Percentiles rank a stretch among this genome's conserved stretches.
Conservation (phyloP, 2,113 vertebrate species). For the Ptilorrhoa leucosticta region DNA sequence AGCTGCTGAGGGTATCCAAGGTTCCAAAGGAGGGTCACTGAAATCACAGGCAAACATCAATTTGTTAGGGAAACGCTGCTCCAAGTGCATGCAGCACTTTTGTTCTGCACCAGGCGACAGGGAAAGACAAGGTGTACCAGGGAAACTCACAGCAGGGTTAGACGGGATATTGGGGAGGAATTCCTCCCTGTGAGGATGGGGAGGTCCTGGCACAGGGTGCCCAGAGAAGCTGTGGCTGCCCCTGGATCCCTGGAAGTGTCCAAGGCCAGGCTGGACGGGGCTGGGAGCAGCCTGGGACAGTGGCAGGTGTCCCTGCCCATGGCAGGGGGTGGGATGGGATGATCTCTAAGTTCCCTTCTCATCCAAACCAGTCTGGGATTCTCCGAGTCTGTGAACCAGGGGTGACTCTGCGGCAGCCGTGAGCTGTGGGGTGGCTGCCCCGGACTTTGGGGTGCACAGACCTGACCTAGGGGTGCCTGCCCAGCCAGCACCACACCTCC, state of each 20-base stretch:
- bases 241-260: background rate
- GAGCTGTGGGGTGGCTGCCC: background rate
- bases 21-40: background rate
- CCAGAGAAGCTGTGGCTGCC: background rate
- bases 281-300: background rate
- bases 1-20: background rate
- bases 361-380: background rate
- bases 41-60: background rate
- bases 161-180: background rate
- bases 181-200: rapidly evolving
- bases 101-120: background rate
- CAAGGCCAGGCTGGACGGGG: background rate
- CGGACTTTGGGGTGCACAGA: rapidly evolving
- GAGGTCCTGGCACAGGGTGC: background rate
- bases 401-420: background rate
- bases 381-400: background rate
- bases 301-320: background rate
- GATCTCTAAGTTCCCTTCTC: rapidly evolving
- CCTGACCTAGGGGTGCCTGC: rapidly evolving
- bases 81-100: background rate
- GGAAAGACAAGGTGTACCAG: background rate
- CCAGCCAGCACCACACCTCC: background rate
- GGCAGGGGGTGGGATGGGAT: too few relatives aligned
- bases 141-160: background rate
- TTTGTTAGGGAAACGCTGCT: rapidly evolving